Evolutionary conservation across 2,888 invertebrate species (phyloP), one percentile per base, ranked within the genome.

Genomic region (Lasioglossum zephyrum): DNA sequence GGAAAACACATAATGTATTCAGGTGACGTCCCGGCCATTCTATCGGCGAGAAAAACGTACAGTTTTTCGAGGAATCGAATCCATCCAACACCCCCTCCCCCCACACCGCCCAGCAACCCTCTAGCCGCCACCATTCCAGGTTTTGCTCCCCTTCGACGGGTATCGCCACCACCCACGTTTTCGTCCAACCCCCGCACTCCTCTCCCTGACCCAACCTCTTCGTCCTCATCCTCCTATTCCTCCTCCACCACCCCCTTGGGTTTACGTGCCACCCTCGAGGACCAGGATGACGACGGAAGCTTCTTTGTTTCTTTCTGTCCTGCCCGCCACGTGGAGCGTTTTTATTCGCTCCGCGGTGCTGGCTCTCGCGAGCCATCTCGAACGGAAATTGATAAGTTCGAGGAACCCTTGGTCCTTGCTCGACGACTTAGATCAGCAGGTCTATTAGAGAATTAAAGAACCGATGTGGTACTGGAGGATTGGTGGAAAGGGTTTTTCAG

Each of bases 1-100:
- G 93, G 94, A 94, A 95, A 95, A 95, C 95, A 95, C 94, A 95
- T 95, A 95, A 95, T 95, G 95, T 95, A 95, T 95, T 95, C 95
- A 95, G 94, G 94, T 95, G 95, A 94, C 95, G 95, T 95, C 95
- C 93, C 95, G 94, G 95, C 95, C 95, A 95, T 95, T 95, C 95
- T 95, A 95, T 95, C 94, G 95, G 94, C 94, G 95, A 94, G 95
- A 94, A 95, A 95, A 95, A 95, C 94, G 95, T 93, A 95, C 95
- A 95, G 95, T 95, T 94, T 95, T 95, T 95, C 94, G 93, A 92
- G 93, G 93, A 95, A 95, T 95, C 95, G 94, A 95, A 95, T 94
- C 93, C 93, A 91, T 91, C 90, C 89, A 81, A 73, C 60, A 92
- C 87, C 90, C 88, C 87, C 60, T 63, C 39, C 72, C 63, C 63